phyloP scores from a whole-genome alignment of 2,113 vertebrate species.

The Parotia lawesii region DNA sequence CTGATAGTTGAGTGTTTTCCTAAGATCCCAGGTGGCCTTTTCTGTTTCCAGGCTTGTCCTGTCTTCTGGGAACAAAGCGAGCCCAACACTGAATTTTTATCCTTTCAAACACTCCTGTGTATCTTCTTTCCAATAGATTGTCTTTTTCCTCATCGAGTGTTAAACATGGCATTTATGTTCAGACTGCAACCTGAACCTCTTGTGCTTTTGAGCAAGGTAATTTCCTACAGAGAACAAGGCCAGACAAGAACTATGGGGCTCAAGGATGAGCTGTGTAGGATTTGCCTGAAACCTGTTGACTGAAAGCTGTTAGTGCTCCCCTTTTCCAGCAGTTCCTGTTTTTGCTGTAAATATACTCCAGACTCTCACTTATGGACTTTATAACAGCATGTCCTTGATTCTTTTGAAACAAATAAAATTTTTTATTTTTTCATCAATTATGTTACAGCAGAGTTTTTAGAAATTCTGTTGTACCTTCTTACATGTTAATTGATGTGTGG shows the following conservation, averaged over 20 bases:
- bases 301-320: background rate
- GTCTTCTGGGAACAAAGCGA: background rate
- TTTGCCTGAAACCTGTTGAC: background rate
- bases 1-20: background rate
- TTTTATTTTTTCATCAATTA: background rate
- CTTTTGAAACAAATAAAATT: background rate
- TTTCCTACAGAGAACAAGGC: background rate
- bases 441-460: background rate
- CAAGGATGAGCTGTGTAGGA: background rate
- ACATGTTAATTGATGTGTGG: fast-evolving
- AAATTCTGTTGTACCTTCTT: background rate
- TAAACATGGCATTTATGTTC: background rate
- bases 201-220: background rate
- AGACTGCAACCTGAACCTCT: background rate
- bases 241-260: background rate
- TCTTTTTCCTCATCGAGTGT: background rate
- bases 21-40: background rate
- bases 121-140: background rate
- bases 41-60: background rate
- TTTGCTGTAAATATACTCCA: background rate
- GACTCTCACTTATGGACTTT: background rate
- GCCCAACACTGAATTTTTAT: background rate
- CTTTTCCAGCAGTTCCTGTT: background rate
- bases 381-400: background rate
- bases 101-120: background rate